Conservation (phyloP, 2,113 vertebrate genomes). For the Silurus asotus region DNA sequence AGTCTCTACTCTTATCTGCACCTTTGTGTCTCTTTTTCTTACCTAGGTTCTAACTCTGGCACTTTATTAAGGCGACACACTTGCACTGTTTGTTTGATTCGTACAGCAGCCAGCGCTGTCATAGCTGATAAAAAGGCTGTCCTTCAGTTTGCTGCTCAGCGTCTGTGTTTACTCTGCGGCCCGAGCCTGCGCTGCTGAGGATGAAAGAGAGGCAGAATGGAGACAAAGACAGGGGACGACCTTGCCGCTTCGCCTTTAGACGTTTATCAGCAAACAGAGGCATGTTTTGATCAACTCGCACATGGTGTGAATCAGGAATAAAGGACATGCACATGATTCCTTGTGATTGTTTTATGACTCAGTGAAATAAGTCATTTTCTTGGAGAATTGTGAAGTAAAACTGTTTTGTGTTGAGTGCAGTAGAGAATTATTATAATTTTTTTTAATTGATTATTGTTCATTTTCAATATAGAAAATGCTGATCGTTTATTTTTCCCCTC, state of each 20-base stretch:
- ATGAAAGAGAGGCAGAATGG: conserved; percentile 26
- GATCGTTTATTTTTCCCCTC: background rate
- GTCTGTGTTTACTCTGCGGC: conserved; percentile 53
- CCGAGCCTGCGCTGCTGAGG: conserved; percentile 43
- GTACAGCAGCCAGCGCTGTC: conserved; percentile 76
- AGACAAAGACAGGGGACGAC: conserved; percentile 46
- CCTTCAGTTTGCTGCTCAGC: conserved; percentile 48
- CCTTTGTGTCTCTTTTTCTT: conserved; percentile 42
- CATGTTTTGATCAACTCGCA: background rate
- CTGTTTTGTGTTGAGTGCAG: too few relatives aligned
- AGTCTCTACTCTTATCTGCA: background rate
- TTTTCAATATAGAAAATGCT: background rate
- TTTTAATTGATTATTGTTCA: background rate
- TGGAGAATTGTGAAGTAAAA: background rate
- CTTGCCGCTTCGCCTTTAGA: conserved; percentile 25
- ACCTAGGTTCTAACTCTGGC: conserved; percentile 60
- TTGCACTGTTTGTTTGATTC: conserved; percentile 73
- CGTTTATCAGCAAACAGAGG: conserved; percentile 31
- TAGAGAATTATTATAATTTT: background rate
- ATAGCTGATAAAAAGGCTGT: conserved; percentile 73
- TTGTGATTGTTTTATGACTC: background rate
- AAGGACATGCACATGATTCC: background rate
- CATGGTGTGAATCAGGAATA: background rate
- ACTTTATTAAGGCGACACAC: conserved; percentile 83
- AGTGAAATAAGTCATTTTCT: background rate